Conservation (phyloP, 2,797 vertebrate genomes). For the Chelmon rostratus region DNA sequence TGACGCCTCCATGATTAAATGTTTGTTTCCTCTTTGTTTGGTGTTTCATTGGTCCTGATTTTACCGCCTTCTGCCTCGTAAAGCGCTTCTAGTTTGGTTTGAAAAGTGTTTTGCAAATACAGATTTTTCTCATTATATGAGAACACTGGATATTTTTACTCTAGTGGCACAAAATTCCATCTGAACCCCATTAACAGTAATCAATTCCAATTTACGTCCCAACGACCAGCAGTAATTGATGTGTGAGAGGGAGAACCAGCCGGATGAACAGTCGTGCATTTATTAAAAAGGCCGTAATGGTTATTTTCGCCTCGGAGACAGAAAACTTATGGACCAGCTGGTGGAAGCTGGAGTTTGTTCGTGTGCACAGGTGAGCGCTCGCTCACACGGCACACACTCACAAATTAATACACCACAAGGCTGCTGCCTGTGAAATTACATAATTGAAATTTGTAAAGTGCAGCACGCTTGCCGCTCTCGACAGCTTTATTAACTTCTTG, state of each 20-base stretch:
- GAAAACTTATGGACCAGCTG: not conserved
- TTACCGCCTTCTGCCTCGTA: not conserved
- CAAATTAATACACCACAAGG: not conserved
- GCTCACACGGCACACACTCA: not conserved
- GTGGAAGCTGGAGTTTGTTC: not conserved
- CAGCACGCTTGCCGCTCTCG: conserved; percentile 32
- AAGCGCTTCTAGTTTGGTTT: not conserved
- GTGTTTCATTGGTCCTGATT: not conserved
- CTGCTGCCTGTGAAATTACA: conserved; percentile 41
- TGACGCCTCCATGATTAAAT: not conserved
- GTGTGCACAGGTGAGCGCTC: conserved; percentile 12
- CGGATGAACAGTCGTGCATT: conserved; percentile 12
- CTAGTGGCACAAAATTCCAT: conserved; percentile 14
- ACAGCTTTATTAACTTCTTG: conserved; percentile 54
- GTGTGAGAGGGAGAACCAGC: not conserved
- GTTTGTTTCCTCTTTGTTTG: not conserved
- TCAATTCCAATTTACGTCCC: conserved; percentile 32
- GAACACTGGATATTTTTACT: not conserved
- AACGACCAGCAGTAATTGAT: not conserved
- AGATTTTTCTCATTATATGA: not conserved
- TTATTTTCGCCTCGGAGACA: conserved; percentile 19
- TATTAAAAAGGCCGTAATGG: conserved; percentile 27
- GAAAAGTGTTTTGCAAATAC: not conserved
- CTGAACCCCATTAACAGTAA: conserved; percentile 37
- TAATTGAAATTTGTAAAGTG: conserved; percentile 50